A percentile compares a stretch with the other conserved stretches of the same genome.
Evolutionary conservation across 1,140 invertebrate species (phyloP).

Genomic region (Dendrolimus punctatus): DNA sequence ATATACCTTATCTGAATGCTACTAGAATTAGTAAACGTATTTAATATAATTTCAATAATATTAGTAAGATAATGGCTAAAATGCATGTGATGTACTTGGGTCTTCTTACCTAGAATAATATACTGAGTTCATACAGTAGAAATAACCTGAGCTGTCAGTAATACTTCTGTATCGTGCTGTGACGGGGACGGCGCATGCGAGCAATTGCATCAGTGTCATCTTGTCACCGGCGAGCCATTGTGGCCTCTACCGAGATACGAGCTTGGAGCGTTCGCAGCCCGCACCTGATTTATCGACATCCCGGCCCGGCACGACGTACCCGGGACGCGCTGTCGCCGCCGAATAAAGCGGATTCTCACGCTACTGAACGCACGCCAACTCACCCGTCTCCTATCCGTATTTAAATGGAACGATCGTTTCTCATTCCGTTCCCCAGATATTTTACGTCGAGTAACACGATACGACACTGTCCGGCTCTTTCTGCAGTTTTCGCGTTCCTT

Average conservation of each 20-base stretch:
- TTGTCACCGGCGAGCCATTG: slow-evolving; percentile 60
- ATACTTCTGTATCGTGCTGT: slow-evolving; percentile 10
- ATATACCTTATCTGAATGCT: too few relatives aligned
- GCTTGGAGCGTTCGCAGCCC: slow-evolving; percentile 35
- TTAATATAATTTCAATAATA: too few relatives aligned
- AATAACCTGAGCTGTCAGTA: too few relatives aligned
- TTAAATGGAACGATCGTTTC: slow-evolving; percentile 67
- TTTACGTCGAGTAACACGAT: slow-evolving; percentile 71
- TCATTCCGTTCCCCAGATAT: slow-evolving; percentile 69
- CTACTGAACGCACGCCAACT: slow-evolving; percentile 67
- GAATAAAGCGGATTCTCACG: slow-evolving; percentile 69
- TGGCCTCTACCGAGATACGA: slow-evolving; percentile 63
- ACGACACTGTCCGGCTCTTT: slow-evolving; percentile 70
- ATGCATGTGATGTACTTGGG: too few relatives aligned
- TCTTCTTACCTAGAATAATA: too few relatives aligned
- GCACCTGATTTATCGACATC: slow-evolving; percentile 67
- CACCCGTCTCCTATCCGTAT: slow-evolving; percentile 51
- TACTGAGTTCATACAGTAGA: too few relatives aligned
- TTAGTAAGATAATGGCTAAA: too few relatives aligned
- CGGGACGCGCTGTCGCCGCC: slow-evolving; percentile 51
- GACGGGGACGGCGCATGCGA: slow-evolving; percentile 43
- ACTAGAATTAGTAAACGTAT: too few relatives aligned
- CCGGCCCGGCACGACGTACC: slow-evolving; percentile 27
- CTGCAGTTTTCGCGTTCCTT: slow-evolving; percentile 61
- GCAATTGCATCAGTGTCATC: slow-evolving; percentile 65